Evolutionary conservation across 2,888 invertebrate genomes (phyloP).

Genomic region (Drosophila acutilabella): DNA sequence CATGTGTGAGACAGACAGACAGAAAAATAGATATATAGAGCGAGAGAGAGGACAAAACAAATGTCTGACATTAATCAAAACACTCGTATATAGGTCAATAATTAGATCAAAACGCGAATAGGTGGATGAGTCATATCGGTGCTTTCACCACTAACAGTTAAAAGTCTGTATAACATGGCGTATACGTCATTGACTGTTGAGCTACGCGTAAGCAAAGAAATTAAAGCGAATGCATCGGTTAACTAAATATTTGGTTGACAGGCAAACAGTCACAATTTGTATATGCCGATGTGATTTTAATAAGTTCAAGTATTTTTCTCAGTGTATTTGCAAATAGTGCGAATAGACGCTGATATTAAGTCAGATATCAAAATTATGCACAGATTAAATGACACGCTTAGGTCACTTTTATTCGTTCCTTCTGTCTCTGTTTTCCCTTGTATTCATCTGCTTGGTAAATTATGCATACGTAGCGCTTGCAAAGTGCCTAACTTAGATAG

Average conservation of each 20-base stretch:
- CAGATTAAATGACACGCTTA: slow-evolving; percentile 53
- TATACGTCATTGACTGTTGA: slow-evolving; percentile 19
- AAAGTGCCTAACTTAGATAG: slow-evolving; percentile 4
- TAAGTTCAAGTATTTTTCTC: slow-evolving; percentile 45
- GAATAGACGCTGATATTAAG: no score
- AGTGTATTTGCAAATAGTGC: slow-evolving; percentile 48
- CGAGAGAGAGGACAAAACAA: background rate
- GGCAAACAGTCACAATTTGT: slow-evolving; percentile 31
- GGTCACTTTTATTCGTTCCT: background rate
- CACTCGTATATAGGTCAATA: slow-evolving; percentile 23
- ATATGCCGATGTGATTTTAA: slow-evolving; percentile 37
- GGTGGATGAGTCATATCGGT: slow-evolving; percentile 19
- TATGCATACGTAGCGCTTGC: slow-evolving; percentile 56
- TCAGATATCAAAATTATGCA: slow-evolving; percentile 54
- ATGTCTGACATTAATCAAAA: slow-evolving; percentile 35
- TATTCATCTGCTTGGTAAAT: slow-evolving; percentile 18
- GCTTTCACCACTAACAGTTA: slow-evolving; percentile 4
- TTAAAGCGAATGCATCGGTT: background rate
- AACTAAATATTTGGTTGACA: no score
- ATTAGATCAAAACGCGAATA: slow-evolving; percentile 22
- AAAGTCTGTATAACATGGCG: background rate
- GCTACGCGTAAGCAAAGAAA: background rate
- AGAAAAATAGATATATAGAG: background rate
- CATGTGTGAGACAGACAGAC: background rate
- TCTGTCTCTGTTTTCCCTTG: background rate